Evolutionary conservation across 2,113 vertebrate genomes (phyloP).

Genomic region (Nerophis ophidion): DNA sequence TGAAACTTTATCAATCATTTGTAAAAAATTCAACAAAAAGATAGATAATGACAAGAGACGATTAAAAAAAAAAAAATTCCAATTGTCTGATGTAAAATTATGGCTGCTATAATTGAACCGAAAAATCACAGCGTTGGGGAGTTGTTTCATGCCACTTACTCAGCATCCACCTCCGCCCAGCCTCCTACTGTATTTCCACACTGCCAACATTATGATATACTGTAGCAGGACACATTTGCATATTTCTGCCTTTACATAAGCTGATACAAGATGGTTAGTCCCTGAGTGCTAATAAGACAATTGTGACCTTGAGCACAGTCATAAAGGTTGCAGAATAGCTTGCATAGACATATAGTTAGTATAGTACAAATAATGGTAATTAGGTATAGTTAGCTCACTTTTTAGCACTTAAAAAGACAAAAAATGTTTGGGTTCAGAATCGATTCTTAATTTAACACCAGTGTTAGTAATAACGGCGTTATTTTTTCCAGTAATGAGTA

Average conservation of each 20-base stretch:
- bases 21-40: too few species aligned
- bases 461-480: too few species aligned
- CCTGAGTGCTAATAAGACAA: neutral
- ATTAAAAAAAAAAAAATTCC: neutral
- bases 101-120: neutral
- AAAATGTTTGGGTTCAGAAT: too few species aligned
- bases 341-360: too few species aligned
- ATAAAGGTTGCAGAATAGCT: too few species aligned
- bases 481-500: too few species aligned
- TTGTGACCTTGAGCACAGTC: neutral
- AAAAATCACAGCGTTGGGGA: neutral
- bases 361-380: too few species aligned
- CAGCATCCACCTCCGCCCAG: conserved; percentile 1
- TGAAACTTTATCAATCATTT: too few species aligned
- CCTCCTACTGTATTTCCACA: conserved; percentile 1
- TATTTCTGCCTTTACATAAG: neutral
- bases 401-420: too few species aligned
- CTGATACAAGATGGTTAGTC: neutral
- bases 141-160: neutral
- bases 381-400: too few species aligned
- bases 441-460: too few species aligned
- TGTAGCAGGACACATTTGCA: neutral
- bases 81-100: neutral
- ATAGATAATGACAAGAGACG: too few species aligned
- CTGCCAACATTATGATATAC: conserved; percentile 2